These are phyloP conservation scores for Labroides dimidiatus DNA, from an alignment of 2,797 vertebrate species.

Conservation along the genomic window DNA sequence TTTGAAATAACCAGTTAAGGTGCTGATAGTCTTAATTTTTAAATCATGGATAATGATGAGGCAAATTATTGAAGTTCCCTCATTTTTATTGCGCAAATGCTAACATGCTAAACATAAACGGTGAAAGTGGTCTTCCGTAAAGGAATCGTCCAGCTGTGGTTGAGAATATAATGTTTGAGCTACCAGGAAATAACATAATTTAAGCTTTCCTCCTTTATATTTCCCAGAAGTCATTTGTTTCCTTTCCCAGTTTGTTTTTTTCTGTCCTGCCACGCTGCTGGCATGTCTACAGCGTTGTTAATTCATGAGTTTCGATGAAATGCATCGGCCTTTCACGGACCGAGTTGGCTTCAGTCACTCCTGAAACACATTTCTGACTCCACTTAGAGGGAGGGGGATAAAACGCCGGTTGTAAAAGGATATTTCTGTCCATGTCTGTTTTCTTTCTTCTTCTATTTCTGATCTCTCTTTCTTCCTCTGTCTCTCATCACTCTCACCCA, in stretches of 20 bases:
- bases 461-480: not conserved
- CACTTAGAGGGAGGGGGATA: not conserved
- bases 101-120: not conserved
- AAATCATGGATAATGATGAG: too few relatives aligned
- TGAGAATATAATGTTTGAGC: too few relatives aligned
- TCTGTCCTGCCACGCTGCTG: not conserved
- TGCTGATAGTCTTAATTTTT: too few relatives aligned
- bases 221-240: not conserved
- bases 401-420: not conserved
- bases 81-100: not conserved
- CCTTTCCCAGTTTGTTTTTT: not conserved
- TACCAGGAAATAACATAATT: too few relatives aligned
- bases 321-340: not conserved
- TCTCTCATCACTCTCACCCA: constrained; percentile 14
- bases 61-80: too few relatives aligned
- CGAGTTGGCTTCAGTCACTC: not conserved
- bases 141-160: too few relatives aligned
- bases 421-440: constrained; percentile 33
- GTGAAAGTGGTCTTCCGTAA: too few relatives aligned
- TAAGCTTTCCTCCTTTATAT: too few relatives aligned
- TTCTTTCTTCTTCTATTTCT: constrained; percentile 23
- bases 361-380: not conserved
- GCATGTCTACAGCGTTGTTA: not conserved
- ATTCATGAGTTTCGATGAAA: not conserved
- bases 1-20: too few relatives aligned